phyloP scores from a whole-genome alignment of 2,888 invertebrate genomes.

The Temnothorax unifasciatus region DNA sequence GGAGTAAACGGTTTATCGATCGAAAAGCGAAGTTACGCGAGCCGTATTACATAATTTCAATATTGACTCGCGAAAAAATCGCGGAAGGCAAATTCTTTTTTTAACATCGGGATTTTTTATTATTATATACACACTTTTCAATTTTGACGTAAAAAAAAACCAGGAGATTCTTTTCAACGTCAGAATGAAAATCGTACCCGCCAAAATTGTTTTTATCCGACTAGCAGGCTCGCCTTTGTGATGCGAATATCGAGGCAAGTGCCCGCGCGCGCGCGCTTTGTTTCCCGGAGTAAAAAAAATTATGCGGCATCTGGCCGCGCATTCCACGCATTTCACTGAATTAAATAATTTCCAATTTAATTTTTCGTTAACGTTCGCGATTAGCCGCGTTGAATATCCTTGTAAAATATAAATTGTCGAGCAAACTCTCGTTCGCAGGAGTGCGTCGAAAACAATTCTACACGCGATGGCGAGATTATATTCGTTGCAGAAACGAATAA shows the following conservation, averaged over 20 bases:
- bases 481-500: slow-evolving; percentile 10
- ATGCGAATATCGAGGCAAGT: neutral
- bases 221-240: neutral
- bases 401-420: neutral
- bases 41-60: neutral
- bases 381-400: neutral
- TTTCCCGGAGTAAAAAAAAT: neutral
- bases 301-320: neutral
- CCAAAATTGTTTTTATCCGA: neutral
- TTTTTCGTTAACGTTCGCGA: neutral
- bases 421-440: neutral
- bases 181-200: neutral
- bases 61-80: too few relatives aligned
- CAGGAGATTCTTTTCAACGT: neutral
- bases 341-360: slow-evolving; percentile 20
- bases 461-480: slow-evolving; percentile 26
- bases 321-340: neutral
- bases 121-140: neutral
- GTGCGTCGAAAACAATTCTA: slow-evolving; percentile 20
- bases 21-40: neutral
- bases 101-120: neutral
- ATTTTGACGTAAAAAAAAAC: neutral
- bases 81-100: neutral
- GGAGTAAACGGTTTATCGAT: slow-evolving; percentile 26
- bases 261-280: neutral